Evolutionary conservation across 2,113 vertebrate genomes (phyloP).

Genomic region (Apodemus sylvaticus): DNA sequence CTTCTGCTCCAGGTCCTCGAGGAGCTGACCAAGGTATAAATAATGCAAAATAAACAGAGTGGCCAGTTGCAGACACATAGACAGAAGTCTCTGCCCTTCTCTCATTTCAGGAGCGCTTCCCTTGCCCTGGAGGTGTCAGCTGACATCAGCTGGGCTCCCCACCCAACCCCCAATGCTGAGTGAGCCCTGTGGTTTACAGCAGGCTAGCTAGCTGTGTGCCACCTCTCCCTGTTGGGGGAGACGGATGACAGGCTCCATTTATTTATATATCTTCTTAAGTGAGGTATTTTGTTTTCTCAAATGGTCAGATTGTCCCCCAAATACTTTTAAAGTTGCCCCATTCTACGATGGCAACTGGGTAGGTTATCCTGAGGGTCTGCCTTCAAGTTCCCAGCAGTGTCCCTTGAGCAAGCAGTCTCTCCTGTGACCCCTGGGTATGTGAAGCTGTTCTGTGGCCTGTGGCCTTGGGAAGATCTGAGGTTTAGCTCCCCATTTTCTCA

Average conservation of each 20-base stretch:
- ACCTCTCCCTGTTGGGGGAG: background rate
- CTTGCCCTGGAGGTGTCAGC: background rate
- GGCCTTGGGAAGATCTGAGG: background rate
- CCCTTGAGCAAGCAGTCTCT: background rate
- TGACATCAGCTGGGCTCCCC: background rate
- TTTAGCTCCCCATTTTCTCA: background rate
- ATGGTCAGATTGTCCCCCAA: background rate
- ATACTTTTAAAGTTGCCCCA: background rate
- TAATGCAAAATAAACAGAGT: background rate
- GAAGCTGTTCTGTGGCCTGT: background rate
- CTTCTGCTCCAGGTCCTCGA: background rate
- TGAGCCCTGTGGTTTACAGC: background rate
- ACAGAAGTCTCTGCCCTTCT: background rate
- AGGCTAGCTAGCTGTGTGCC: background rate
- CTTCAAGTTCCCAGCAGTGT: background rate
- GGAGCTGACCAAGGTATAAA: background rate
- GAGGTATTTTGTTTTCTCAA: background rate
- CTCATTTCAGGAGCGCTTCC: background rate
- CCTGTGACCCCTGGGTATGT: accelerated
- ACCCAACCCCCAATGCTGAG: accelerated
- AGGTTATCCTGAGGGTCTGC: no score
- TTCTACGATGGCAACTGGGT: background rate
- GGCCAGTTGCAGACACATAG: background rate
- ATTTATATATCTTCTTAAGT: background rate
- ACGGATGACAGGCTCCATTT: background rate